Percentiles rank a stretch among this genome's conserved stretches.
Evolutionary conservation across 1,140 invertebrate species (phyloP).

Genomic region (Steinernema feltiae): DNA sequence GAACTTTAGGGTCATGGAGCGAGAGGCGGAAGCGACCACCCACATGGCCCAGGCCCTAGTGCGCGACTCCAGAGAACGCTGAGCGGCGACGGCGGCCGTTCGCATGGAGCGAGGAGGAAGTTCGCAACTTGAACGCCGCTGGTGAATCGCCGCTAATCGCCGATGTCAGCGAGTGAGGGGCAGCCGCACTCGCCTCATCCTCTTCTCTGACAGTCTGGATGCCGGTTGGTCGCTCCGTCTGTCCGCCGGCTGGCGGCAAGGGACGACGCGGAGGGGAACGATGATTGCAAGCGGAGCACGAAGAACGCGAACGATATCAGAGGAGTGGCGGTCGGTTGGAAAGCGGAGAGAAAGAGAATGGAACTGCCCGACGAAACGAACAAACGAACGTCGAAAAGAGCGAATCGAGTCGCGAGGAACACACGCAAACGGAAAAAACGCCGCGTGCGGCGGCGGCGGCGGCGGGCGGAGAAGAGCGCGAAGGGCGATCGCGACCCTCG

Average conservation of each 20-base stretch:
- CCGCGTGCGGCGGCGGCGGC: slow-evolving; percentile 1
- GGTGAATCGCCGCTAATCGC: too few relatives aligned
- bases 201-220: too few relatives aligned
- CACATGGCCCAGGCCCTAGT: too few relatives aligned
- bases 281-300: background rate
- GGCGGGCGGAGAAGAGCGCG: background rate
- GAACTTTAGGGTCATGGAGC: too few relatives aligned
- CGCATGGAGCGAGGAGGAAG: too few relatives aligned
- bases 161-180: too few relatives aligned
- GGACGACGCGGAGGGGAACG: background rate
- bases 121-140: too few relatives aligned
- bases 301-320: background rate
- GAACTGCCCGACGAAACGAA: background rate
- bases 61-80: too few relatives aligned
- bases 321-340: background rate
- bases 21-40: too few relatives aligned
- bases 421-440: slow-evolving; percentile 11
- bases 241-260: background rate
- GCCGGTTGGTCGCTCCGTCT: background rate
- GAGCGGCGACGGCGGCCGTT: too few relatives aligned
- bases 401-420: slow-evolving; percentile 6
- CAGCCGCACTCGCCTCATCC: too few relatives aligned
- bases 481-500: too few relatives aligned
- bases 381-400: slow-evolving; percentile 10
- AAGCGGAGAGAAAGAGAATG: background rate